Evolutionary conservation across 2,888 invertebrate genomes (phyloP), one percentile per base, ranked within the genome.

Genomic region (Cheilosia impressa): DNA sequence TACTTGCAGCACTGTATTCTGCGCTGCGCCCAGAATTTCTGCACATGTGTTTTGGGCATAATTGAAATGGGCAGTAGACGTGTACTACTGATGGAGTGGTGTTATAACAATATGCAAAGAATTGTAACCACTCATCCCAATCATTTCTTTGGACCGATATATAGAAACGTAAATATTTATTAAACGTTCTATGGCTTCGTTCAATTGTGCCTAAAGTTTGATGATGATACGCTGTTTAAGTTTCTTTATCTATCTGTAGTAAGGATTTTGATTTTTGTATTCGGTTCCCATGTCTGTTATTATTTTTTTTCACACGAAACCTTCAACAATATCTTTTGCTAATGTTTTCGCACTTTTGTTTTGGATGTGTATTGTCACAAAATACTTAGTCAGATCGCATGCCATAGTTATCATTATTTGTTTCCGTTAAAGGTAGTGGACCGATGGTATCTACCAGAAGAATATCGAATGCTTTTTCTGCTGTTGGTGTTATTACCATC

Each of bases 241-340:
- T 57, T 34, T 13, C 19, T 10, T 75, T 78, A 22, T 84, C 62
- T 6, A 79, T 58, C n/a, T 75, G 34, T 9, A 84, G 45, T 13
- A 73, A 19, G 5, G 58, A 52, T n/a, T 19, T 58, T 71, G 43
- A 50, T 72, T 83, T 78, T 68, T 78, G 34, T 55, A 83, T 50
- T 85, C 76, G 4, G 80, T 81, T 76, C 79, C 47, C 3, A 79
- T 41, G 38, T 85, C 76, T n/a, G 66, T 72, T 31, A 72, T 45
- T 4, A 80, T 62, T 66, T 45, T 45, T 52, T 63, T 66, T 41
- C 78, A 72, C 38, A 87, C 50, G 58, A 82, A 83, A 57, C 75
- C 34, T 41, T 87, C 72, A 45, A 83, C 58, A 60, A 83, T 66
- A 22, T 71, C 78, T 55, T 62, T 68, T 17, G 76, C 82, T 69